Conservation (phyloP, 2,888 invertebrate genomes). For the Chirona hameri region DNA sequence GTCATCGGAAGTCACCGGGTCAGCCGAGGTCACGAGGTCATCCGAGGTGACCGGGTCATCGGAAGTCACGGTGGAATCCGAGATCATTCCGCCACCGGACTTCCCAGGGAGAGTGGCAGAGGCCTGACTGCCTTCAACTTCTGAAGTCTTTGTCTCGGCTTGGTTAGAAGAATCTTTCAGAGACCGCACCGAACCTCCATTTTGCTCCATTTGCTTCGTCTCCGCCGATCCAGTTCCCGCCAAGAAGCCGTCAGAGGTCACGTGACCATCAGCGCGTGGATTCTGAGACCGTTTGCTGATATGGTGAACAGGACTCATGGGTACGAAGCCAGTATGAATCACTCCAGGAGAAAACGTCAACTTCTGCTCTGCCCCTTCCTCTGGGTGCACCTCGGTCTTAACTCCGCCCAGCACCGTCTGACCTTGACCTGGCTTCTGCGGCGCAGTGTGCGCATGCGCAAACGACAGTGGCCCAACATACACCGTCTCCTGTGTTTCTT, state of each 20-base stretch:
- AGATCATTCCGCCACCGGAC: not conserved
- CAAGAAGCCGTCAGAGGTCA: not conserved
- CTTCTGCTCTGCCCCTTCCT: not conserved
- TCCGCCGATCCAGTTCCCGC: too few relatives aligned
- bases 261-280: not conserved
- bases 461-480: too few relatives aligned
- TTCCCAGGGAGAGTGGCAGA: not conserved
- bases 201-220: too few relatives aligned
- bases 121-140: not conserved
- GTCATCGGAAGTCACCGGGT: too few relatives aligned
- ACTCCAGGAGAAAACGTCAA: not conserved
- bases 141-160: not conserved
- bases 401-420: not conserved
- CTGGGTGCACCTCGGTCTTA: not conserved
- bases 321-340: not conserved
- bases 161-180: not conserved
- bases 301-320: not conserved
- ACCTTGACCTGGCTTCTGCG: not conserved
- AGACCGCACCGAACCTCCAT: too few relatives aligned
- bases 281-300: not conserved
- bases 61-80: not conserved
- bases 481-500: too few relatives aligned
- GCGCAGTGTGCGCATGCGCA: not conserved
- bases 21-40: not conserved
- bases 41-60: too few relatives aligned